Conservation (phyloP, 2,113 vertebrate species). For the Megaptera novaeangliae region DNA sequence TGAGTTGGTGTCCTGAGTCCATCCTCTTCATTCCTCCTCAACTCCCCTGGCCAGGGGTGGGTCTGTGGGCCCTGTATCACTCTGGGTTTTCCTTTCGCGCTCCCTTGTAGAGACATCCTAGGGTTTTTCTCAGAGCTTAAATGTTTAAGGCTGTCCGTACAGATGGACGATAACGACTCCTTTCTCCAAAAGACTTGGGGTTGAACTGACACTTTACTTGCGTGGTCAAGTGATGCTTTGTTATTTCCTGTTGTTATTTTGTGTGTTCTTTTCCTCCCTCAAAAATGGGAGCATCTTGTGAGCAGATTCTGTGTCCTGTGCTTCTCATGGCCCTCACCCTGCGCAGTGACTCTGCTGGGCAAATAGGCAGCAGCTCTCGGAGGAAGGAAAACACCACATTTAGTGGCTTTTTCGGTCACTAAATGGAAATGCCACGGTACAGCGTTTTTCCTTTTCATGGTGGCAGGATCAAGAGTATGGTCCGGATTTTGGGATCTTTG, state of each 20-base stretch:
- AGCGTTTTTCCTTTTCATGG: not conserved
- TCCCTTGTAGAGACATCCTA: no score
- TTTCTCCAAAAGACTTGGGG: not conserved
- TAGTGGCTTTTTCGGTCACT: not conserved
- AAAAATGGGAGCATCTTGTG: not conserved
- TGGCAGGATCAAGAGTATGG: not conserved
- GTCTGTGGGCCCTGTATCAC: not conserved
- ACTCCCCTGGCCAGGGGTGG: not conserved
- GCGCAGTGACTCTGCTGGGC: not conserved
- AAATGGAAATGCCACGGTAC: not conserved
- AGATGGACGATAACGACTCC: not conserved
- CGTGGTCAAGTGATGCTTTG: not conserved
- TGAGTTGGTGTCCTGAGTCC: not conserved
- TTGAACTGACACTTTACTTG: not conserved
- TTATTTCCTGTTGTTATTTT: not conserved
- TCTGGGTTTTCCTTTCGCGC: not conserved
- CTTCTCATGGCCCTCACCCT: not conserved
- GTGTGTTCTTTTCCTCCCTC: not conserved
- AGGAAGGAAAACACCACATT: not conserved
- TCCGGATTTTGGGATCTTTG: not conserved
- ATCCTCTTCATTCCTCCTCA: not conserved
- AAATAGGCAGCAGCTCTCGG: not conserved
- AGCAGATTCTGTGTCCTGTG: no score
- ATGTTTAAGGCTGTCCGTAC: rapidly evolving
- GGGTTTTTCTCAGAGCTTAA: not conserved